Conservation (phyloP, 2,113 vertebrate genomes). For the Microcebus murinus region DNA sequence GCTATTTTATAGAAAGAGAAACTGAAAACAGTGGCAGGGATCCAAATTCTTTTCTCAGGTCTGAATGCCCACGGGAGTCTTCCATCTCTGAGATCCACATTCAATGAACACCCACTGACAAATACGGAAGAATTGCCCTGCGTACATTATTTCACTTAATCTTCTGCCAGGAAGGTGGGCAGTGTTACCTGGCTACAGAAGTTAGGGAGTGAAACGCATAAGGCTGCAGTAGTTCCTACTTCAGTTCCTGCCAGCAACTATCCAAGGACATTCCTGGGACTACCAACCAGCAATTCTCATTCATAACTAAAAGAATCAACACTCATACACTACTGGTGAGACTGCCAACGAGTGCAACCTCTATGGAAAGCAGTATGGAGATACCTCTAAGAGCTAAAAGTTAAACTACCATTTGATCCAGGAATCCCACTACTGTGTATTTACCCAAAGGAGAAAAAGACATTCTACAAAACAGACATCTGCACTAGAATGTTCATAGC, state of each 20-base stretch:
- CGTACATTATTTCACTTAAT: not conserved
- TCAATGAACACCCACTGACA: rapidly evolving
- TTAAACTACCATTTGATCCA: too few species aligned
- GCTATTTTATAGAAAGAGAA: not conserved
- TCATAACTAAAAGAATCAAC: not conserved
- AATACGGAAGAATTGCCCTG: rapidly evolving
- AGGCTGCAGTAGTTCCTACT: not conserved
- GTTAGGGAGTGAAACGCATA: rapidly evolving
- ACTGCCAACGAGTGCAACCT: too few species aligned
- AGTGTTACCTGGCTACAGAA: not conserved
- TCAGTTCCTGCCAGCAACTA: not conserved
- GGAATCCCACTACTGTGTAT: too few species aligned
- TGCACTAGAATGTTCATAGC: too few species aligned
- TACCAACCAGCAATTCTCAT: not conserved
- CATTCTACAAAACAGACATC: too few species aligned
- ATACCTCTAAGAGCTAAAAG: too few species aligned
- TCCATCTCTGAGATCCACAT: not conserved
- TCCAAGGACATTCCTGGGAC: not conserved
- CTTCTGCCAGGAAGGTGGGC: not conserved
- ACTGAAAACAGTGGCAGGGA: not conserved
- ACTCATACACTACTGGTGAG: too few species aligned
- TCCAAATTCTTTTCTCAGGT: not conserved
- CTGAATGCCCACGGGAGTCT: not conserved
- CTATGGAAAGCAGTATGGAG: too few species aligned
- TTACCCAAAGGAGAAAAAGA: too few species aligned